These are phyloP conservation scores for Betta splendens DNA, from an alignment of 2,797 vertebrate species.

Conservation along the genomic window DNA sequence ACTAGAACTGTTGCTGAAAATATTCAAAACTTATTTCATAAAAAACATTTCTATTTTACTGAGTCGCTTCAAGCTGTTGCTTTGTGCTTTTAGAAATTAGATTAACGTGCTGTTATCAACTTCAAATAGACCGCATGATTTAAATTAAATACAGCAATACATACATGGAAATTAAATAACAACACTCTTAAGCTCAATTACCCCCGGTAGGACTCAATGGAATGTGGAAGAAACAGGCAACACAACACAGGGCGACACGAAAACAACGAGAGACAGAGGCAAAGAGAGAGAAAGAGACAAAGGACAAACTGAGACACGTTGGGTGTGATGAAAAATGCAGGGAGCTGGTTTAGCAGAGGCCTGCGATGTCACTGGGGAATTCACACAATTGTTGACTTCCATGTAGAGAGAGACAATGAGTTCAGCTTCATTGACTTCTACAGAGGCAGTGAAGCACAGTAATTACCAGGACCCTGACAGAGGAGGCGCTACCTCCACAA, in stretches of 20 bases:
- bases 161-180: constrained; percentile 58
- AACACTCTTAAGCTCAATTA: constrained; percentile 64
- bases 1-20: constrained; percentile 24
- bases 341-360: constrained; percentile 65
- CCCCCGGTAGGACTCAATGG: constrained; percentile 47
- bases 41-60: constrained; percentile 19
- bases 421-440: constrained; percentile 79
- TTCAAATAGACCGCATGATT: constrained; percentile 44
- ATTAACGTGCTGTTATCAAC: constrained; percentile 44
- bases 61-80: constrained; percentile 28
- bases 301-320: constrained; percentile 61
- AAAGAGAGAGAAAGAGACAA: constrained; percentile 25
- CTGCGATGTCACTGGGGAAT: constrained; percentile 68
- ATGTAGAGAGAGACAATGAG: constrained; percentile 78
- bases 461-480: constrained; percentile 75
- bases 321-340: constrained; percentile 65
- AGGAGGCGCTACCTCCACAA: constrained; percentile 58
- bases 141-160: constrained; percentile 62
- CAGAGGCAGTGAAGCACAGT: constrained; percentile 75
- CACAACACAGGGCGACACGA: constrained; percentile 24
- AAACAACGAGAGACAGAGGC: neutral
- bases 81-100: constrained; percentile 40
- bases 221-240: constrained; percentile 47
- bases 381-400: constrained; percentile 76
- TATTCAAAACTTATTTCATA: constrained; percentile 16